Evolutionary conservation across 1,140 invertebrate genomes (phyloP), one percentile per base, ranked within the genome.

Genomic region (Atta cephalotes): DNA sequence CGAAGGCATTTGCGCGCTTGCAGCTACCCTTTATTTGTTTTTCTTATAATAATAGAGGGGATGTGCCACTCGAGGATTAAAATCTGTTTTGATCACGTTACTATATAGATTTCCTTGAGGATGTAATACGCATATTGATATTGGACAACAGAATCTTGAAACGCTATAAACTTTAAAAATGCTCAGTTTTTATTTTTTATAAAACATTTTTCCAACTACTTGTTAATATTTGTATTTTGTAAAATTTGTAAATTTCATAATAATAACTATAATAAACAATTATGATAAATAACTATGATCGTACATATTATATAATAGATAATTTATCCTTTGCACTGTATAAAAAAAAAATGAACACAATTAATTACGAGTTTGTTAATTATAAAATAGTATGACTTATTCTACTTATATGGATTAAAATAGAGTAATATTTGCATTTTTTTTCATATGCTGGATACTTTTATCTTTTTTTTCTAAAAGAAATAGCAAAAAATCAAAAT

Each of bases 1-100:
- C 87, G 65, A 82, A 62, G 58, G 31, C 58, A 88, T 89, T 90
- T 91, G 87, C 88, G 58, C 72, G 35, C 28, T 35, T n/a, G 18
- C 39, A 2, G 10, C 18, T 9, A 16, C 2, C 31, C 66, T 60
- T 58, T 51, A 53, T 78, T 39, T 86, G 62, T 71, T 77, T 71
- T 60, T 62, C 21, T 45, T 45, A 45, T 84, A 87, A 90, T 62
- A 63, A 87, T 56, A 72, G 7, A 21, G 12, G n/a, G 16, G 3
- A 66, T 58, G 49, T 28, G 18, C 39, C 10, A 39, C 65, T 31
- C 39, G 14, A n/a, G 53, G 21, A 21, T 31, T 63, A 53, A 65
- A 77, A 14, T n/a, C 2, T 21, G n/a, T 58, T 84, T 60, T 76
- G 28, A 49, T 70, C n/a, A 56, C 25, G 39, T 7, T 3, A 18